Evolutionary conservation across 2,113 vertebrate species (phyloP).

Genomic region (Noctilio leporinus): DNA sequence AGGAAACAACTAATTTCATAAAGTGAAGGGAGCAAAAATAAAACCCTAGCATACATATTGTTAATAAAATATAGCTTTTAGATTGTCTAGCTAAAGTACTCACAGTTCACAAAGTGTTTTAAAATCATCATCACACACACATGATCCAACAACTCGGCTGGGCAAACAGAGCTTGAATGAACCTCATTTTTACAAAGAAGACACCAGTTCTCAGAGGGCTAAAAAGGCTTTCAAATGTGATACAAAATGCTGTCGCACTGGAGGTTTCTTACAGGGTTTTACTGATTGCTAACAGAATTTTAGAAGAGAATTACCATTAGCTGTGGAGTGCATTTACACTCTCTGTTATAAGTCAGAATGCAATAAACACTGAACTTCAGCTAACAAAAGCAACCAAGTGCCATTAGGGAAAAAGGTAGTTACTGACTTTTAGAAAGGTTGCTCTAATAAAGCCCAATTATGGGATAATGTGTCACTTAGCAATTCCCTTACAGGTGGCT

Average conservation of each 20-base stretch:
- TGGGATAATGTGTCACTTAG: neutral
- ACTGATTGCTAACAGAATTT: slow-evolving; percentile 41
- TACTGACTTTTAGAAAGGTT: slow-evolving; percentile 9
- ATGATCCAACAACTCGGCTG: neutral
- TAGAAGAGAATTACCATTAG: slow-evolving; percentile 40
- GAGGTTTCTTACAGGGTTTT: slow-evolving; percentile 16
- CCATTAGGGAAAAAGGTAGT: neutral
- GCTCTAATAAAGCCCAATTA: neutral
- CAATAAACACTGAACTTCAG: slow-evolving; percentile 44
- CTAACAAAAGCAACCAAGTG: slow-evolving; percentile 15
- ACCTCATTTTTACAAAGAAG: neutral
- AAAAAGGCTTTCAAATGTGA: neutral
- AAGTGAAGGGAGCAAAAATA: neutral
- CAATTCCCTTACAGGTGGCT: neutral
- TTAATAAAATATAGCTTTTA: neutral
- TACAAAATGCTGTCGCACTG: neutral
- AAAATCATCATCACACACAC: neutral
- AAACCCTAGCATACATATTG: neutral
- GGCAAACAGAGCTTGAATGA: neutral
- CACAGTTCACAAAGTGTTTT: neutral
- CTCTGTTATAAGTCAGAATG: slow-evolving; percentile 23
- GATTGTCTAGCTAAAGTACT: neutral
- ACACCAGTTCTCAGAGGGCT: neutral
- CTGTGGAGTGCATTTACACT: slow-evolving; percentile 6
- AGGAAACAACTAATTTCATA: neutral